These are phyloP conservation scores for Rattus rattus DNA, from an alignment of 2,113 vertebrate species.

Conservation along the genomic window DNA sequence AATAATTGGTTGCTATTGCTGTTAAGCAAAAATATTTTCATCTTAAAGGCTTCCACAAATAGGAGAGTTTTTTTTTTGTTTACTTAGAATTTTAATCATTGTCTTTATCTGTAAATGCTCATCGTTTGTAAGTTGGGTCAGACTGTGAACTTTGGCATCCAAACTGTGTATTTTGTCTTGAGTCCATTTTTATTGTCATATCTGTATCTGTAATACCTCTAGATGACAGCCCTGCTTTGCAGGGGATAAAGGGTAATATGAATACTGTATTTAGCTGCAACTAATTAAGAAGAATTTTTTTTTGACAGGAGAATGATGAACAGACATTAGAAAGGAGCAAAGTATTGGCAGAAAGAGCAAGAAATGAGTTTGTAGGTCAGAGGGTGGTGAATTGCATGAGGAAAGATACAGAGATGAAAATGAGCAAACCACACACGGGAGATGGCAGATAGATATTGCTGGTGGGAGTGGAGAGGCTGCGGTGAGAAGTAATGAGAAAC, in stretches of 20 bases:
- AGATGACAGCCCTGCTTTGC: neutral
- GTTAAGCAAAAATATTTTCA: neutral
- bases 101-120: slow-evolving; percentile 24
- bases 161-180: neutral
- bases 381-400: neutral
- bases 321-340: slow-evolving; percentile 30
- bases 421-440: slow-evolving; percentile 30
- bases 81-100: slow-evolving; percentile 19
- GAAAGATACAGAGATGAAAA: slow-evolving; percentile 68
- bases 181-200: neutral
- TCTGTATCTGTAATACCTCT: neutral
- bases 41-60: neutral
- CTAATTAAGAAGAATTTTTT: slow-evolving; percentile 40
- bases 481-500: slow-evolving; percentile 67
- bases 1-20: neutral
- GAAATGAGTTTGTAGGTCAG: slow-evolving; percentile 45
- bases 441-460: neutral
- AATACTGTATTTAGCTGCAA: neutral
- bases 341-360: slow-evolving; percentile 3
- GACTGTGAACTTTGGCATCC: neutral
- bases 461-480: neutral
- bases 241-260: neutral
- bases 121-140: slow-evolving; percentile 35
- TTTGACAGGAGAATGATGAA: slow-evolving; percentile 8
- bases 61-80: neutral